Evolutionary conservation across 2,113 vertebrate genomes (phyloP), one percentile per base, ranked within the genome.

Genomic region (Turnix velox): DNA sequence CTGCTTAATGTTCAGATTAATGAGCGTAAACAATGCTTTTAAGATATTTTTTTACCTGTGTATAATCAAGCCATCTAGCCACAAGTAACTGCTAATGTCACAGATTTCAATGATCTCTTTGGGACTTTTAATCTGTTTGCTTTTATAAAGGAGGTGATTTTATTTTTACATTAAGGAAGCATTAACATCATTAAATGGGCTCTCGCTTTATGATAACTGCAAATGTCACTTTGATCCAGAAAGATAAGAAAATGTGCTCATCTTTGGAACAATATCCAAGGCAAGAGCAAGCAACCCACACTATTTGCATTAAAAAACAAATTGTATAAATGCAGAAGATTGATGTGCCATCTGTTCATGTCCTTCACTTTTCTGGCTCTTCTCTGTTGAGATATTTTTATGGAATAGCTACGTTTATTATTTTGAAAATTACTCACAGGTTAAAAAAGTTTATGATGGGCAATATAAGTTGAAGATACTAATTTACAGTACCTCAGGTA

Each of bases 241-340:
- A 97, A 98, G 98, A 98, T 98, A 98, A 98, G 97, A 98, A 98
- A 98, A 98, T 97, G 97, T 97, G 97, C 97, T 98, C 97, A 96
- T 98, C 97, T 98, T 98, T 98, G 98, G 97, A 98, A 98, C 97
- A 98, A 98, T 98, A 98, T 97, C 97, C 96, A 97, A 97, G 97
- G 97, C 97, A 96, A 96, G 98, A 98, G 97, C 97, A 97, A 96
- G 98, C 98, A 98, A 98, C 97, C 97, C 98, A 98, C 98, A 98
- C 97, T 98, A 98, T 98, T 98, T 98, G 97, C 98, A 98, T 98
- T 98, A 98, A 98, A 98, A 98, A 98, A 98, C 97, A 98, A 98
- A 98, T 98, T 98, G 98, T 98, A 98, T 98, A 98, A 98, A 98
- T 98, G 98, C 96, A 97, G 97, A 98, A 98, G 98, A 98, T 98